Evolutionary conservation across 64 coral and sea anemone species (phyloP).

Genomic region (Catalaphyllia jardinei): DNA sequence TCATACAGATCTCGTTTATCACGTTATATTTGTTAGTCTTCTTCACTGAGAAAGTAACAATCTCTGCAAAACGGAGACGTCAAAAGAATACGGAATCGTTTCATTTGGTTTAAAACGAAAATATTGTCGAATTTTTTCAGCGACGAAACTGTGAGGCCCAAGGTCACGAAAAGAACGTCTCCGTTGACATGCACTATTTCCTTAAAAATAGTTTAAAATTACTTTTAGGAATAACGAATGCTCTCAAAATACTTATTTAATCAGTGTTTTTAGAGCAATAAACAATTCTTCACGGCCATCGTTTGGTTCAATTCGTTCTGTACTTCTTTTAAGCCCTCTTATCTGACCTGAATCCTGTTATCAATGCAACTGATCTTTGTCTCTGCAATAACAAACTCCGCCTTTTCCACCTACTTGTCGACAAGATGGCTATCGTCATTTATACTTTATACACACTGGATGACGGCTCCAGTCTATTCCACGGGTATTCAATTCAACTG

Average conservation of each 20-base stretch:
- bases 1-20: too few relatives aligned
- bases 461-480: neutral
- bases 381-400: slow-evolving; percentile 29
- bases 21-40: too few relatives aligned
- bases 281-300: slow-evolving; percentile 41
- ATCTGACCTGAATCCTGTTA: slow-evolving; percentile 51
- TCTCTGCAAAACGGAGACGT: neutral
- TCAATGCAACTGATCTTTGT: slow-evolving; percentile 47
- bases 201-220: neutral
- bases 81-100: neutral
- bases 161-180: slow-evolving; percentile 12
- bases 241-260: slow-evolving; percentile 14
- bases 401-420: slow-evolving; percentile 47
- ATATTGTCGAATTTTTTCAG: neutral
- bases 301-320: slow-evolving; percentile 24
- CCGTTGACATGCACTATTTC: neutral
- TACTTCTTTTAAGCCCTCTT: slow-evolving; percentile 51
- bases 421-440: slow-evolving; percentile 47
- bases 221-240: neutral
- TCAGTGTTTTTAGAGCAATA: slow-evolving; percentile 15
- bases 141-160: neutral
- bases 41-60: neutral
- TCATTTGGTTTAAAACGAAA: neutral
- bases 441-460: neutral
- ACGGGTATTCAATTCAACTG: neutral